Evolutionary conservation across 2,888 invertebrate genomes (phyloP), one percentile per base, ranked within the genome.

Genomic region (Habrosyne pyritoides): DNA sequence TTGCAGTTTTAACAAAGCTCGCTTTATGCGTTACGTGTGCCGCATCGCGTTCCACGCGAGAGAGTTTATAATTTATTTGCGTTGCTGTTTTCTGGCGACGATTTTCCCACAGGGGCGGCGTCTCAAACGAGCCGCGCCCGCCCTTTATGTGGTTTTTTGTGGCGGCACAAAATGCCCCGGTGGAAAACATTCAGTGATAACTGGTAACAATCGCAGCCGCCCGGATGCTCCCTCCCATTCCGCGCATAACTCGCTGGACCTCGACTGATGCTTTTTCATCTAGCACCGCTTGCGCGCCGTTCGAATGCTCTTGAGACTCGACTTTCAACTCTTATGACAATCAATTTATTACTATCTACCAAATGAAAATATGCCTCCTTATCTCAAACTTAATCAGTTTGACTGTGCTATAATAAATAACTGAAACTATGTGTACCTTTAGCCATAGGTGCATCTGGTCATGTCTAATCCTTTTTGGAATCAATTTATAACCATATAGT

Each of bases 111-210:
- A 91, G 90, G 87, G 86, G 86, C 88, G 88, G 87, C 79, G 84
- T 86, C 88, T 90, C 92, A 91, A 92, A 92, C 90, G 91, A 87
- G 85, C 86, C 89, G 86, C 86, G 83, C 85, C 87, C 87, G 89
- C 88, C 92, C 91, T 91, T 91, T 91, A 88, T 91, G 91, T 85
- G 87, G 87, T 86, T 91, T 91, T 92, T 91, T 91, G 90, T 89
- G 84, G 84, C 88, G 81, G 81, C 87, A 89, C 87, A 89, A 89
- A 91, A 92, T 91, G 86, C 89, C 81, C 85, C 86, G 77, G 86
- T 88, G 90, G 87, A 91, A 91, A 92, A 91, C 91, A 91, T 90
- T 89, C 92, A 90, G 92, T 91, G 91, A 92, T 92, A 92, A 91
- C 92, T 90, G 91, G 91, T 84, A 90, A 92, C 91, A 92, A 91